Evolutionary conservation across 2,888 invertebrate species (phyloP).

Genomic region (Augiades crinisus): DNA sequence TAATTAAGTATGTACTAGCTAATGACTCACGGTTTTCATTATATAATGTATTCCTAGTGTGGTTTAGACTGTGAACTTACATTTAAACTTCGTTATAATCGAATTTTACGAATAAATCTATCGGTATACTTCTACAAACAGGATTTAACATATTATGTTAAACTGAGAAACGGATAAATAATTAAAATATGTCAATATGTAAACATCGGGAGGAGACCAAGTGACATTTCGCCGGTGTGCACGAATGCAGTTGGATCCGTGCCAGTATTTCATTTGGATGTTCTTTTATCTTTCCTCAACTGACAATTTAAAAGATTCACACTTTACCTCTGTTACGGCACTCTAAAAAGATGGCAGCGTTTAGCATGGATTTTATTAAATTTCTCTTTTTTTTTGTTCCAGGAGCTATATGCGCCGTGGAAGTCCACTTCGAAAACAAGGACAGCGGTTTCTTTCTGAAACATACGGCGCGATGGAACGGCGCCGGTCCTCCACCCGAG

Average conservation of each 20-base stretch:
- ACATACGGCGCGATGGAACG: slow-evolving; percentile 88
- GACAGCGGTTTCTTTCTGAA: slow-evolving; percentile 95
- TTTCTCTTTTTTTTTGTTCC: slow-evolving; percentile 58
- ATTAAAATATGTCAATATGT: slow-evolving; percentile 48
- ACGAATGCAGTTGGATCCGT: slow-evolving; percentile 56
- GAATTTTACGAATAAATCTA: too few relatives aligned
- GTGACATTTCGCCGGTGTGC: slow-evolving; percentile 42
- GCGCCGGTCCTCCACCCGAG: slow-evolving; percentile 71
- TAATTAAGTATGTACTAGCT: too few relatives aligned
- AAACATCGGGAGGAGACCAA: slow-evolving; percentile 52
- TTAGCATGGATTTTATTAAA: slow-evolving; percentile 40
- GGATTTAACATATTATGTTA: too few relatives aligned
- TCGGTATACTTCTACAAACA: too few relatives aligned
- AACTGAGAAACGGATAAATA: too few relatives aligned
- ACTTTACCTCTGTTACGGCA: slow-evolving; percentile 55
- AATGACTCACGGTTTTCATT: too few relatives aligned
- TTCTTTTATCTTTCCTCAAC: slow-evolving; percentile 63
- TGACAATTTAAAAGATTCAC: slow-evolving; percentile 60
- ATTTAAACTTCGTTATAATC: too few relatives aligned
- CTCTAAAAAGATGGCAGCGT: slow-evolving; percentile 38
- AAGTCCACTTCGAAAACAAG: slow-evolving; percentile 95
- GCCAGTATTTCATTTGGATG: slow-evolving; percentile 61
- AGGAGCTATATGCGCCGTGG: slow-evolving; percentile 88
- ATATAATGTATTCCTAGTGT: too few relatives aligned
- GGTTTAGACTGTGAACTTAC: too few relatives aligned